phyloP scores from a whole-genome alignment of 2,888 invertebrate species.

The Drosophila nigritarsus region DNA sequence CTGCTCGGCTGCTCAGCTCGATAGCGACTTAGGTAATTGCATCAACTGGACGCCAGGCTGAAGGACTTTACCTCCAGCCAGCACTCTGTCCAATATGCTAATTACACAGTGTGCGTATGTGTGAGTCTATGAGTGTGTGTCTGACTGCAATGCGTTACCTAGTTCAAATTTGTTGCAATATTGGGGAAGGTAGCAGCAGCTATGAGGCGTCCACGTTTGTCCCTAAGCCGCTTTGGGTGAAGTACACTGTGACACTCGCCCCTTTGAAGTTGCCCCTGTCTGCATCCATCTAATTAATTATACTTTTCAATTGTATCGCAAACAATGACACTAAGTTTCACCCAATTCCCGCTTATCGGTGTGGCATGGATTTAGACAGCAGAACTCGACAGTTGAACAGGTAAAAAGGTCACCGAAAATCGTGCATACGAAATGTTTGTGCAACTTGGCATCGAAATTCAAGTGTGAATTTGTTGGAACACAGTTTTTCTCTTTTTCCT shows the following conservation, averaged over 20 bases:
- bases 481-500: background rate
- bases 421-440: constrained; percentile 63
- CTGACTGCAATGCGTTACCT: constrained; percentile 71
- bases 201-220: constrained; percentile 29
- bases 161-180: constrained; percentile 61
- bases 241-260: constrained; percentile 3
- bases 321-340: constrained; percentile 69
- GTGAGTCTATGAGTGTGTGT: constrained; percentile 17
- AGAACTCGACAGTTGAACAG: constrained; percentile 49
- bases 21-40: constrained; percentile 74
- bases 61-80: constrained; percentile 24
- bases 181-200: constrained; percentile 36
- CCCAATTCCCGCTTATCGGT: constrained; percentile 62
- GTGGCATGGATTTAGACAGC: constrained; percentile 55
- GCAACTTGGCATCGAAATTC: constrained; percentile 28
- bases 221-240: constrained; percentile 48
- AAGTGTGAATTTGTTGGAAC: constrained; percentile 26
- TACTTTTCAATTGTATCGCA: constrained; percentile 77
- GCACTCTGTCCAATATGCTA: constrained; percentile 71
- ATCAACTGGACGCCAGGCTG: constrained; percentile 62
- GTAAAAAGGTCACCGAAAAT: constrained; percentile 20
- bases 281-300: constrained; percentile 73
- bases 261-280: constrained; percentile 17
- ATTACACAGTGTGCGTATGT: constrained; percentile 59
- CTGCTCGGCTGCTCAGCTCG: constrained; percentile 20